A percentile compares a stretch with the other conserved stretches of the same genome.
phyloP scores from a whole-genome alignment of 2,888 invertebrate species.

The Thereva unica region DNA sequence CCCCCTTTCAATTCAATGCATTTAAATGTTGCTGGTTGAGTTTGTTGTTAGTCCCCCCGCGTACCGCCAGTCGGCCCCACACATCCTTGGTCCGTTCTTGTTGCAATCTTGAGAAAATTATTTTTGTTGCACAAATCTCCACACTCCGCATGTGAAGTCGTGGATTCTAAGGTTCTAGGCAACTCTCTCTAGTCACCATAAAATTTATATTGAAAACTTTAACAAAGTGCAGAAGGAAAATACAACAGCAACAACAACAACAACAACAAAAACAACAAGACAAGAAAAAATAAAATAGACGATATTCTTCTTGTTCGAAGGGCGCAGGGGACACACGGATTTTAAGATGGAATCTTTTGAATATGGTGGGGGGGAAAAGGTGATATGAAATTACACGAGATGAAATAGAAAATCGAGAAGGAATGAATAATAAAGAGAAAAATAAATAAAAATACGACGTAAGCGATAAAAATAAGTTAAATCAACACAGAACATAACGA shows the following conservation, averaged over 20 bases:
- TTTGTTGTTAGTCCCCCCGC: neutral
- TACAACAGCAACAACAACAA: neutral
- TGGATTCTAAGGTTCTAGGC: no score
- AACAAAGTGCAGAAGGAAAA: constrained; percentile 14
- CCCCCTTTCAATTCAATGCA: constrained; percentile 2
- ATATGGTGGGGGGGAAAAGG: constrained; percentile 24
- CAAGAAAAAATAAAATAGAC: no score
- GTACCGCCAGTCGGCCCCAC: neutral
- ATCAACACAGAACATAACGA: constrained; percentile 9
- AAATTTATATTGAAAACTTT: constrained; percentile 29
- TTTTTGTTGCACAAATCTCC: constrained; percentile 24
- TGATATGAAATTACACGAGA: constrained; percentile 31
- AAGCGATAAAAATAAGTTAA: constrained; percentile 26
- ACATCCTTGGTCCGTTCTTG: neutral
- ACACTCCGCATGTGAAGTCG: constrained; percentile 9
- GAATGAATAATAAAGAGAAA: constrained; percentile 26
- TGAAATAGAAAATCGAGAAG: constrained; percentile 31
- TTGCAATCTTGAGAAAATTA: constrained; percentile 22
- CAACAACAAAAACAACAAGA: no score
- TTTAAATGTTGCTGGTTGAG: neutral
- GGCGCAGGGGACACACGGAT: no score
- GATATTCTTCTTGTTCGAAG: no score
- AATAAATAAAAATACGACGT: constrained; percentile 6
- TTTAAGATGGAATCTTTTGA: no score
- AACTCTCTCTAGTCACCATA: constrained; percentile 8